Conservation (phyloP, 2,113 vertebrate genomes). For the Oncorhynchus nerka region DNA sequence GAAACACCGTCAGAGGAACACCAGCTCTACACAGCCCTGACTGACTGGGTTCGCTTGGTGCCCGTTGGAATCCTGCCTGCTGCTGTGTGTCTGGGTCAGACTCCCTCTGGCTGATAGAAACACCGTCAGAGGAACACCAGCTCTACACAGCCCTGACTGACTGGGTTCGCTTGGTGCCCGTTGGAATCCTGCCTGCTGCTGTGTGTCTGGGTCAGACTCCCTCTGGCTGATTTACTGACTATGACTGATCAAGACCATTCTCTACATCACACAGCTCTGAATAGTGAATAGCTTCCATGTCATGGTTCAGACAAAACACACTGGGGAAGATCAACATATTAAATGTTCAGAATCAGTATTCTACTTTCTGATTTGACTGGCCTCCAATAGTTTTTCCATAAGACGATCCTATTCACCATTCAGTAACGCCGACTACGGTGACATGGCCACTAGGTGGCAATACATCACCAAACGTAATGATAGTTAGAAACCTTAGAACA, state of each 20-base stretch:
- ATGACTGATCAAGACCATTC: not conserved
- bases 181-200: not conserved
- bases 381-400: not conserved
- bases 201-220: not conserved
- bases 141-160: too few species aligned
- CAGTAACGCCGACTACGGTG: not conserved
- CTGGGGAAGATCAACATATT: not conserved
- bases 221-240: slow-evolving; percentile 1
- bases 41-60: not conserved
- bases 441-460: not conserved
- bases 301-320: not conserved
- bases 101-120: not conserved
- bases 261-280: not conserved
- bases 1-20: too few species aligned
- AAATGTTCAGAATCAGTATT: not conserved
- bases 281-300: not conserved
- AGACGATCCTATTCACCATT: too few species aligned
- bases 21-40: too few species aligned
- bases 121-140: too few species aligned
- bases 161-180: not conserved
- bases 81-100: not conserved
- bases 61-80: not conserved
- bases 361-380: not conserved
- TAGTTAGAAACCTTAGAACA: not conserved
- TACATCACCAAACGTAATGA: not conserved